A percentile compares a stretch with the other conserved stretches of the same genome.
Conservation (phyloP, 2,113 vertebrate species). For the Recurvirostra avosetta region DNA sequence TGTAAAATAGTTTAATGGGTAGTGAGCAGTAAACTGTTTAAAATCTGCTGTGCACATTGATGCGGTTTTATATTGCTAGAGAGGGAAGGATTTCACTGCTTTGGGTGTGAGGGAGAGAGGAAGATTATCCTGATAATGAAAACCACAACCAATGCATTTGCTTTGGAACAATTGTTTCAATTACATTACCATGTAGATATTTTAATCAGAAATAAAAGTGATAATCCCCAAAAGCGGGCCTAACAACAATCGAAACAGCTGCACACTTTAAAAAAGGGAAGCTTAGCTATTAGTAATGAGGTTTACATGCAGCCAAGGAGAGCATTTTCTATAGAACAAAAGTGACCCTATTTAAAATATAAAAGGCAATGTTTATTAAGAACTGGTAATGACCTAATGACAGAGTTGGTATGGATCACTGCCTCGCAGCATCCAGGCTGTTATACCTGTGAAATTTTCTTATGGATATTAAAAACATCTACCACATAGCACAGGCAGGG, state of each 20-base stretch:
- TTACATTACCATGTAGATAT: constrained; percentile 50
- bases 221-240: constrained; percentile 41
- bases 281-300: constrained; percentile 11
- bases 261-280: neutral
- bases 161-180: constrained; percentile 52
- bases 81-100: neutral
- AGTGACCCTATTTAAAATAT: neutral
- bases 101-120: constrained; percentile 22
- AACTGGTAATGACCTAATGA: neutral
- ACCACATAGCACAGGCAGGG: neutral
- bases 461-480: neutral
- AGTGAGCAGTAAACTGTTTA: constrained; percentile 50
- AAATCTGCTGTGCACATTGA: constrained; percentile 35
- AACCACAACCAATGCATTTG: constrained; percentile 49
- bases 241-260: constrained; percentile 13
- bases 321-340: neutral
- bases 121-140: constrained; percentile 58
- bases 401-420: neutral
- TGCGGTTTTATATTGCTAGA: constrained; percentile 6
- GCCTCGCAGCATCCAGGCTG: neutral
- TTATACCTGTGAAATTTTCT: neutral
- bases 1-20: constrained; percentile 61
- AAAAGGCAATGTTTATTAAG: neutral
- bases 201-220: constrained; percentile 62
- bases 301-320: neutral